A percentile compares a stretch with the other conserved stretches of the same genome.
These are phyloP conservation scores for Lichenostomus cassidix DNA, from an alignment of 2,113 vertebrate species.

Conservation along the genomic window DNA sequence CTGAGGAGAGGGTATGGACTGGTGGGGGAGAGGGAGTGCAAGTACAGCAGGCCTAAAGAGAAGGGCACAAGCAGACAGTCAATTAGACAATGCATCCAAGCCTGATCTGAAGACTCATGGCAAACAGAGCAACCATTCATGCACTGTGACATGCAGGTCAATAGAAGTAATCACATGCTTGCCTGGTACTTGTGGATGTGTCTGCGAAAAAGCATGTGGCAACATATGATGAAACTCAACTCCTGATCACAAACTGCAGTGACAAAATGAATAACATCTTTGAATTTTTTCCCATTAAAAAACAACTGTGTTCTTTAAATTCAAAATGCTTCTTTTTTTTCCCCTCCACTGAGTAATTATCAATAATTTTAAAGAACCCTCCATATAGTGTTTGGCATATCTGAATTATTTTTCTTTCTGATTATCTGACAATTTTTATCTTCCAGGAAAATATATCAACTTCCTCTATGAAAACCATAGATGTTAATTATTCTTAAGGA, in stretches of 20 bases:
- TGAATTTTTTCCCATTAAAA: neutral
- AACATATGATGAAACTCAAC: neutral
- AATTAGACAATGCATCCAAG: neutral
- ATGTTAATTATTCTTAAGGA: neutral
- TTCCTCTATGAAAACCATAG: neutral
- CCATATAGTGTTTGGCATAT: neutral
- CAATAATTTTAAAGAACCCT: neutral
- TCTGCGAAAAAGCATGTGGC: neutral
- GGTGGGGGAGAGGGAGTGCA: neutral
- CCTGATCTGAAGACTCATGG: neutral
- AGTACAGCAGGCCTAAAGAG: conserved; percentile 8
- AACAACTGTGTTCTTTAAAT: neutral
- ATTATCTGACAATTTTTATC: neutral
- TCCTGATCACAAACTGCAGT: neutral
- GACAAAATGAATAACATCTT: neutral
- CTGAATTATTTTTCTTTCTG: neutral
- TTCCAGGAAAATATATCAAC: neutral
- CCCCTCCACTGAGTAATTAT: neutral
- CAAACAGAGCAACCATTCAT: conserved; percentile 59
- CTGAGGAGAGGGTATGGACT: neutral
- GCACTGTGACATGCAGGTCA: neutral
- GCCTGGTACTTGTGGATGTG: neutral
- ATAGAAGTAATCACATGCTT: conserved; percentile 28
- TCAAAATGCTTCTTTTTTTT: neutral
- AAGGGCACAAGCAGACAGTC: conserved; percentile 27